phyloP scores from a whole-genome alignment of 2,888 invertebrate genomes.

The Chloromyia formosa region DNA sequence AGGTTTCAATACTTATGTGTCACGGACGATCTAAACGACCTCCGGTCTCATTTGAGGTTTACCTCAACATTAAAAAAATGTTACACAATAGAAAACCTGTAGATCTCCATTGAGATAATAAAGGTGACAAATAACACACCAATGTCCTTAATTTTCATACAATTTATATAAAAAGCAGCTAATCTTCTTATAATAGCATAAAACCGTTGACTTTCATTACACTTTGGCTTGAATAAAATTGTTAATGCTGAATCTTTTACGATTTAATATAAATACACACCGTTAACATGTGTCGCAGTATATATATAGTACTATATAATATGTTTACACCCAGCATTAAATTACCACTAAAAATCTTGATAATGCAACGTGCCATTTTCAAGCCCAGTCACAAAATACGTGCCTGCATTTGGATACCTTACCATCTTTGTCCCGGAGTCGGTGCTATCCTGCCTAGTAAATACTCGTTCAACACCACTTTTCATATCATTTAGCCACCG shows the following conservation, averaged over 20 bases:
- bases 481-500: slow-evolving; percentile 27
- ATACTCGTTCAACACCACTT: slow-evolving; percentile 7
- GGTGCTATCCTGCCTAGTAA: background rate
- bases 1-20: no score
- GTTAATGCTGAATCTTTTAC: background rate
- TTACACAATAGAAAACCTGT: no score
- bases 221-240: background rate
- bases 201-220: background rate
- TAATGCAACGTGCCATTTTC: background rate
- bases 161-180: no score
- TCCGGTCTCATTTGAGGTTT: no score
- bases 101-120: no score
- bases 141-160: no score
- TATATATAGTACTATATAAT: background rate
- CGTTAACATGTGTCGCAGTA: background rate
- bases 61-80: no score
- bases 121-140: no score
- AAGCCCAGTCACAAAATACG: background rate
- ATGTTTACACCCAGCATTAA: background rate
- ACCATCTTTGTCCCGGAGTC: background rate
- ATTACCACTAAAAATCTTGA: background rate
- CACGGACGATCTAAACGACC: no score
- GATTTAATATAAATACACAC: background rate
- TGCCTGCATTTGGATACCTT: background rate
- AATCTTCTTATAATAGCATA: no score